Evolutionary conservation across 1,140 invertebrate genomes (phyloP).

Genomic region (Nephila pilipes): DNA sequence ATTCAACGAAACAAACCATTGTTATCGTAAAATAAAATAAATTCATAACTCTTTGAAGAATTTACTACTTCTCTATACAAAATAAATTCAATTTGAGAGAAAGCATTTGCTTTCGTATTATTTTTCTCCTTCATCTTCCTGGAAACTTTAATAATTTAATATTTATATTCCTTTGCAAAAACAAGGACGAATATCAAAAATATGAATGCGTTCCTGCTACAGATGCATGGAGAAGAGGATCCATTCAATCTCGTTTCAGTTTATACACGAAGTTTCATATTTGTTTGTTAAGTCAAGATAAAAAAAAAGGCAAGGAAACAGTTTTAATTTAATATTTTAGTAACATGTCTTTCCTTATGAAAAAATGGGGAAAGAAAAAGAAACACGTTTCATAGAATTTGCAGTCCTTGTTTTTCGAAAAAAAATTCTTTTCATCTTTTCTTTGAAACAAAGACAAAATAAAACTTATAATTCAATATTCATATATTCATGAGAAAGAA

Average conservation of each 20-base stretch:
- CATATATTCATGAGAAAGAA: slow-evolving; percentile 50
- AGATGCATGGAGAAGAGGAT: not conserved
- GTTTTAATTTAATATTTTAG: slow-evolving; percentile 53
- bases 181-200: not conserved
- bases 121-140: not conserved
- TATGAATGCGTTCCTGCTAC: not conserved
- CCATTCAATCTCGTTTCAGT: slow-evolving; percentile 7
- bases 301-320: not conserved
- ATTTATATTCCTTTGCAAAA: slow-evolving; percentile 22
- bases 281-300: slow-evolving; percentile 4
- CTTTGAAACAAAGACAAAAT: not conserved
- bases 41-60: slow-evolving; percentile 34
- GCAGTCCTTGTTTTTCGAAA: not conserved
- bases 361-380: not conserved
- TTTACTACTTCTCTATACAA: not conserved
- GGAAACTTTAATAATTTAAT: slow-evolving; percentile 32
- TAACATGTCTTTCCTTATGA: slow-evolving; percentile 17
- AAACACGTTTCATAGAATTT: not conserved
- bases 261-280: slow-evolving; percentile 8
- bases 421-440: slow-evolving; percentile 10
- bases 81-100: slow-evolving; percentile 29
- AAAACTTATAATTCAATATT: slow-evolving; percentile 47
- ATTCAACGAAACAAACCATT: not conserved
- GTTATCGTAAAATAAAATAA: not conserved
- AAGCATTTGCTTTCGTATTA: slow-evolving; percentile 3